A percentile compares a stretch with the other conserved stretches of the same genome.
These are phyloP conservation scores for Melierax canorus DNA, from an alignment of 2,113 vertebrate species.

Conservation along the genomic window DNA sequence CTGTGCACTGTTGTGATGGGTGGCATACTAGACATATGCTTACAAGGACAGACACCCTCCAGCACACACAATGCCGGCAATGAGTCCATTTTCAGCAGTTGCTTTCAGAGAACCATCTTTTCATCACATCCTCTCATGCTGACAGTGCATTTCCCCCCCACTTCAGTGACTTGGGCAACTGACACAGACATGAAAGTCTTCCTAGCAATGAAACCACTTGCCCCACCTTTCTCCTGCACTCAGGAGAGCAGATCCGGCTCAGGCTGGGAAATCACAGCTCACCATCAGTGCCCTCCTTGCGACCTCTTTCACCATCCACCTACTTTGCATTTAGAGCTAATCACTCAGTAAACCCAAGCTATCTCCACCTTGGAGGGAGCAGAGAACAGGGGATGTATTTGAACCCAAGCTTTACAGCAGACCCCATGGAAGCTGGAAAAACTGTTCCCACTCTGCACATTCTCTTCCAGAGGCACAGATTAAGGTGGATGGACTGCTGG, in stretches of 20 bases:
- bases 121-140: neutral
- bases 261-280: neutral
- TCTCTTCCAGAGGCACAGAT: neutral
- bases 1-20: neutral
- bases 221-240: neutral
- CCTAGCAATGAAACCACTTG: neutral
- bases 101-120: neutral
- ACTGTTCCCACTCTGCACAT: neutral
- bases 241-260: neutral
- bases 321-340: neutral
- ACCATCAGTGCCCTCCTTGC: neutral
- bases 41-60: neutral
- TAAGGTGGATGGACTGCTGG: neutral
- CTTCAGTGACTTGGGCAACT: neutral
- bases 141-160: accelerated
- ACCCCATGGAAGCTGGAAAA: neutral
- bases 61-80: accelerated
- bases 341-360: neutral
- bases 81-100: neutral
- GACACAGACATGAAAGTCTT: neutral
- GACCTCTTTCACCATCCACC: neutral
- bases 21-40: accelerated
- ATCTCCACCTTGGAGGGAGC: neutral
- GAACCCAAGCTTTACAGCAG: neutral
- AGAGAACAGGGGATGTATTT: neutral